Percentiles rank a stretch among this genome's conserved stretches.
Evolutionary conservation across 2,797 vertebrate species (phyloP).

Genomic region (Anomalospiza imberbis): DNA sequence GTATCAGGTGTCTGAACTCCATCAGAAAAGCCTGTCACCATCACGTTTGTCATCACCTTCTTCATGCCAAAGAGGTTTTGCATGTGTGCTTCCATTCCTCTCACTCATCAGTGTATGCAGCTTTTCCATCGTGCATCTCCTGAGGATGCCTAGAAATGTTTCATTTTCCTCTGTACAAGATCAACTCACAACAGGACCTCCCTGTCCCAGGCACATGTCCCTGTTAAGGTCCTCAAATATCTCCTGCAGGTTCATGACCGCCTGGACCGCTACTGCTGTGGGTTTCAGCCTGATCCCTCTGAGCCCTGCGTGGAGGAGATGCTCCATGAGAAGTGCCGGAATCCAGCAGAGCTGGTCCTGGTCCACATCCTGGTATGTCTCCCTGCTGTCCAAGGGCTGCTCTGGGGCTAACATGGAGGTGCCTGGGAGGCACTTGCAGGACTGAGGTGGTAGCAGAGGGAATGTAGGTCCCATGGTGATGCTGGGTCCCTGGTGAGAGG

Average conservation of each 20-base stretch:
- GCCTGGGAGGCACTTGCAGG: background rate
- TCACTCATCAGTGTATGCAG: background rate
- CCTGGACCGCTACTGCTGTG: conserved; percentile 93
- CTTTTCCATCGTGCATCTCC: background rate
- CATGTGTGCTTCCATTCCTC: background rate
- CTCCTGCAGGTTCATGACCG: conserved; percentile 86
- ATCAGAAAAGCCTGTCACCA: background rate
- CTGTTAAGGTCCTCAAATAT: background rate
- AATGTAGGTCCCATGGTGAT: background rate
- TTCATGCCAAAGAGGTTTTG: background rate
- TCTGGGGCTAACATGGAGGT: background rate
- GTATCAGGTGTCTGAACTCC: background rate
- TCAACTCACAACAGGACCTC: background rate
- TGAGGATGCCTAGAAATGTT: background rate
- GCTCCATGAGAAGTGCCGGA: conserved; percentile 83
- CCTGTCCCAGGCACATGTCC: background rate
- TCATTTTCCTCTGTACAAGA: background rate
- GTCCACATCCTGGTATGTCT: conserved; percentile 91
- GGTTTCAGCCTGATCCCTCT: conserved; percentile 83
- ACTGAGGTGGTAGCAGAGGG: background rate
- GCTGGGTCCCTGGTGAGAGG: background rate
- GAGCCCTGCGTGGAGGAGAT: conserved; percentile 89
- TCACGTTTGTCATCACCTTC: background rate
- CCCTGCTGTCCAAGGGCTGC: background rate
- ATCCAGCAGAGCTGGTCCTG: conserved; percentile 79